Conservation (phyloP, 1,140 invertebrate species). For the Yoshiicerus persimilis region DNA sequence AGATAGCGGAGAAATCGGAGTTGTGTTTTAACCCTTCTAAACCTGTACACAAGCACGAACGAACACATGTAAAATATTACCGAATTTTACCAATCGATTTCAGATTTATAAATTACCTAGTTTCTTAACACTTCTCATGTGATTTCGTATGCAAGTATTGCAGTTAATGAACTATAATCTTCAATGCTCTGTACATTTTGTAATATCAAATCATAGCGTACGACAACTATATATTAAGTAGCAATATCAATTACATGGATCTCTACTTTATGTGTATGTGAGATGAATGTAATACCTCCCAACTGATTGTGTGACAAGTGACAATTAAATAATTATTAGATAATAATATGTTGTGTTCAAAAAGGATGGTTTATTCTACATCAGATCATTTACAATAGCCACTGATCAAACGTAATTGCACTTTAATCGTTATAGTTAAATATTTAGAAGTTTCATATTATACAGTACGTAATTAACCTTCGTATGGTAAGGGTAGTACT, state of each 20-base stretch:
- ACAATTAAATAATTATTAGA: background rate
- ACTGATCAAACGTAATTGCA: background rate
- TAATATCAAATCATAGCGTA: background rate
- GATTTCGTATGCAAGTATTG: background rate
- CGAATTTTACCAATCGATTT: slow-evolving; percentile 10
- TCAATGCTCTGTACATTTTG: slow-evolving; percentile 1
- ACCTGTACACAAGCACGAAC: background rate
- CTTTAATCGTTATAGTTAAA: background rate
- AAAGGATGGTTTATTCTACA: background rate
- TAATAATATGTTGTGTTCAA: background rate
- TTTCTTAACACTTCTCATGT: background rate
- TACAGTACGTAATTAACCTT: background rate
- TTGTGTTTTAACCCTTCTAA: background rate
- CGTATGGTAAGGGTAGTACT: background rate
- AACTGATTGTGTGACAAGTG: background rate
- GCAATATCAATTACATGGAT: background rate
- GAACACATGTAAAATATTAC: background rate
- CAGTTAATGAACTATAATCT: background rate
- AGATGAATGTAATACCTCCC: background rate
- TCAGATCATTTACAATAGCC: slow-evolving; percentile 13
- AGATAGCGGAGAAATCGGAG: background rate
- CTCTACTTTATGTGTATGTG: background rate
- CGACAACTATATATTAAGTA: background rate
- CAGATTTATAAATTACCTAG: background rate
- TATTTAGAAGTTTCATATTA: background rate